These are phyloP conservation scores for Bombycilla garrulus DNA, from an alignment of 2,113 vertebrate species.

Conservation along the genomic window DNA sequence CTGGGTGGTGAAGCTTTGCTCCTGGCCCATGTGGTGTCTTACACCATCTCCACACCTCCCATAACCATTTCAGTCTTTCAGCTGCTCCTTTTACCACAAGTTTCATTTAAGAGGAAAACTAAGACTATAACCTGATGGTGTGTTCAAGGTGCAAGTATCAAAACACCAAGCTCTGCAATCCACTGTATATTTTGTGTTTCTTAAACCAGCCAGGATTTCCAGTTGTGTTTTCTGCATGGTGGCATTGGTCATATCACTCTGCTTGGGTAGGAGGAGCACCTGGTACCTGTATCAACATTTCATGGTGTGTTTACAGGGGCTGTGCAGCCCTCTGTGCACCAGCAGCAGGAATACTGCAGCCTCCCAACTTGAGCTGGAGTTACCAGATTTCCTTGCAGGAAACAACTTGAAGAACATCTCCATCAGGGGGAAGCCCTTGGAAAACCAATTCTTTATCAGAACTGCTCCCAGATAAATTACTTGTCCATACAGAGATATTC, in stretches of 20 bases:
- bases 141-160: neutral
- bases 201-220: neutral
- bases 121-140: neutral
- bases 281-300: neutral
- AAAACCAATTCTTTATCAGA: neutral
- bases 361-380: neutral
- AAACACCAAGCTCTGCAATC: neutral
- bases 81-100: neutral
- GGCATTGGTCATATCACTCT: neutral
- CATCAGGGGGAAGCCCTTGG: neutral
- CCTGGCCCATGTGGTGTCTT: neutral
- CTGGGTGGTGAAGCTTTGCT: neutral
- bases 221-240: neutral
- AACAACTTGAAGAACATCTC: neutral
- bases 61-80: neutral
- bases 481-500: neutral
- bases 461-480: neutral
- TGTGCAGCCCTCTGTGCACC: neutral
- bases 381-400: neutral
- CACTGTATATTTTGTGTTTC: neutral
- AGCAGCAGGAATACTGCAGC: accelerated
- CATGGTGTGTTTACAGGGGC: accelerated
- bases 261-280: accelerated
- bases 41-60: neutral
- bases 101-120: neutral